Evolutionary conservation across 2,113 vertebrate species (phyloP).

Genomic region (Sinocyclocheilus maitianheensis): DNA sequence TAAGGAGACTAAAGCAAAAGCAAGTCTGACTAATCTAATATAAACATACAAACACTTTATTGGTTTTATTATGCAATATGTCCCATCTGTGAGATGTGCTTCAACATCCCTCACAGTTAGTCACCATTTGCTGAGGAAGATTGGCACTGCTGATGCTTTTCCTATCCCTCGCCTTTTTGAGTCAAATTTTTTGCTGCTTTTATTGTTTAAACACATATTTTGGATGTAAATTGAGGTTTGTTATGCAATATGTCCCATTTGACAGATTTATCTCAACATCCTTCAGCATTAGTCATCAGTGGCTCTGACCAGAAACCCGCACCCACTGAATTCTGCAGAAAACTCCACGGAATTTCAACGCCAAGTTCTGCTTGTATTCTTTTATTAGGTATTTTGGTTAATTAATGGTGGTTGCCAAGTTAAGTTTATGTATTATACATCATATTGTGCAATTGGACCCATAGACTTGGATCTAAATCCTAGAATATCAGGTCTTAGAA

Average conservation of each 20-base stretch:
- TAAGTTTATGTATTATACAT: background rate
- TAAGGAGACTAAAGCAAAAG: background rate
- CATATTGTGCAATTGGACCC: background rate
- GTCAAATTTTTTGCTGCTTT: background rate
- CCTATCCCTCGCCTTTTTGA: background rate
- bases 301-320: background rate
- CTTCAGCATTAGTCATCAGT: slow-evolving; percentile 8
- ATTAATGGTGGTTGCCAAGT: background rate
- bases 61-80: background rate
- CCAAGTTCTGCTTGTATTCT: background rate
- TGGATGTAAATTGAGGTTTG: background rate
- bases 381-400: background rate
- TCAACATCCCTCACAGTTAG: slow-evolving; percentile 1
- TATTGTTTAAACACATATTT: slow-evolving; percentile 4
- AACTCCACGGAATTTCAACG: background rate
- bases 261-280: background rate
- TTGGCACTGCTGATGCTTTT: background rate
- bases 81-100: background rate
- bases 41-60: background rate
- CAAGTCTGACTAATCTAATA: background rate
- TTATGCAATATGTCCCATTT: slow-evolving; percentile 1
- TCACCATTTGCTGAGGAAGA: slow-evolving; percentile 1
- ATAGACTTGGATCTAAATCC: background rate
- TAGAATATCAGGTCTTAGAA: background rate
- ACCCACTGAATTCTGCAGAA: background rate